Evolutionary conservation across 2,888 invertebrate genomes (phyloP), one percentile per base, ranked within the genome.

Genomic region (Tetrapedia diversipes): DNA sequence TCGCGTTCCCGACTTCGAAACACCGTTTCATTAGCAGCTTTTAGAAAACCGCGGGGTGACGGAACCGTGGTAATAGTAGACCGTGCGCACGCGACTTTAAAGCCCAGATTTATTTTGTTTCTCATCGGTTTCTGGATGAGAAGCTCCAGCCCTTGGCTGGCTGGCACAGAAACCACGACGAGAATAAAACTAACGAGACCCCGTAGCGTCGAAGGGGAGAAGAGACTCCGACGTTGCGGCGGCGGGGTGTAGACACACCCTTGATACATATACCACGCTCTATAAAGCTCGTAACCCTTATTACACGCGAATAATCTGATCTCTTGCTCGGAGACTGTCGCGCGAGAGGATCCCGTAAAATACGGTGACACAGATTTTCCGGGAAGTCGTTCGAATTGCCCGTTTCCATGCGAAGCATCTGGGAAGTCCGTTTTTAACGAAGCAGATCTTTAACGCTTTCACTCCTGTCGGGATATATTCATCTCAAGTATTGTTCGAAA

Each of bases 241-340:
- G n/a, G 47, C 32, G 29, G 22, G 27, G 14, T n/a, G n/a, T 27
- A 54, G 65, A 59, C 82, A 74, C 79, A 69, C 79, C 72, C 81
- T 70, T 73, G 51, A 32, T 79, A 75, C 78, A 53, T 57, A 69
- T 63, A 69, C 37, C 71, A 81, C 63, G 72, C 64, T 65, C 70
- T 60, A 65, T 74, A 78, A 81, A 81, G 60, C 70, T 61, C 45
- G 70, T 64, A 70, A 61, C 81, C 60, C 60, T 81, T 78, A 78
- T 68, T 70, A 56, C 70, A 39, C 66, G 56, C 47, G 70, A 71
- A 74, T 70, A 81, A 47, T 64, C 63, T 27, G 59, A 45, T 69
- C 43, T 76, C 63, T 34, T 54, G 41, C 57, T 59, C 43, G 37
- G 24, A 24, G 32, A 34, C n/a, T 8, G 34, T 43, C 45, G 39